phyloP scores from a whole-genome alignment of 1,140 invertebrate genomes.

The Dendrolimus punctatus region DNA sequence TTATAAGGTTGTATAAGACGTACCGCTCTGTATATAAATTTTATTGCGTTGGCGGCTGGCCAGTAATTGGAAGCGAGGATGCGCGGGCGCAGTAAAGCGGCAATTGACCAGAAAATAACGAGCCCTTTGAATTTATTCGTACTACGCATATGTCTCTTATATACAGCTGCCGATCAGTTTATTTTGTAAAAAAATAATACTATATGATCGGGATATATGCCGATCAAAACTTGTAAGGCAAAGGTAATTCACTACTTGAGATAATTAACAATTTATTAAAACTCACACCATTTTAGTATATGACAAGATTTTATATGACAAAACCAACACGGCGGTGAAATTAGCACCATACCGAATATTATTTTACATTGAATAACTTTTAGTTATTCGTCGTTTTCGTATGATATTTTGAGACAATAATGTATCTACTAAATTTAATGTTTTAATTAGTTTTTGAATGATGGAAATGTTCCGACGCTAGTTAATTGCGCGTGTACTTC shows the following conservation, averaged over 20 bases:
- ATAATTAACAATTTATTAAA: no score
- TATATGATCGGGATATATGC: neutral
- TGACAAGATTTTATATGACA: no score
- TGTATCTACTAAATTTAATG: no score
- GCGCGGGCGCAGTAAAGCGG: slow-evolving; percentile 66
- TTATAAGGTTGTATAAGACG: slow-evolving; percentile 16
- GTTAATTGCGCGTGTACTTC: no score
- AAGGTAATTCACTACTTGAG: no score
- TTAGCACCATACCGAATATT: no score
- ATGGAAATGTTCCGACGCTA: neutral
- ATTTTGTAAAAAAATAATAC: neutral
- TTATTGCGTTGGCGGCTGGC: slow-evolving; percentile 66
- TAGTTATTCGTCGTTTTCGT: no score
- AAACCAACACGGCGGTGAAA: no score
- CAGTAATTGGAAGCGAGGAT: slow-evolving; percentile 69
- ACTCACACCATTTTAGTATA: no score
- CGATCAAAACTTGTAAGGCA: no score
- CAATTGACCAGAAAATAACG: slow-evolving; percentile 72
- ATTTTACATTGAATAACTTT: no score
- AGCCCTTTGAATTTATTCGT: slow-evolving; percentile 41
- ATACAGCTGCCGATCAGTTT: slow-evolving; percentile 54
- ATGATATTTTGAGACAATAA: no score
- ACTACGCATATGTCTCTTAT: slow-evolving; percentile 40
- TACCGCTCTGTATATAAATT: slow-evolving; percentile 25
- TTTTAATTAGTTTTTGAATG: neutral